Evolutionary conservation across 2,888 invertebrate genomes (phyloP), one percentile per base, ranked within the genome.

Genomic region (Eledona agricola): DNA sequence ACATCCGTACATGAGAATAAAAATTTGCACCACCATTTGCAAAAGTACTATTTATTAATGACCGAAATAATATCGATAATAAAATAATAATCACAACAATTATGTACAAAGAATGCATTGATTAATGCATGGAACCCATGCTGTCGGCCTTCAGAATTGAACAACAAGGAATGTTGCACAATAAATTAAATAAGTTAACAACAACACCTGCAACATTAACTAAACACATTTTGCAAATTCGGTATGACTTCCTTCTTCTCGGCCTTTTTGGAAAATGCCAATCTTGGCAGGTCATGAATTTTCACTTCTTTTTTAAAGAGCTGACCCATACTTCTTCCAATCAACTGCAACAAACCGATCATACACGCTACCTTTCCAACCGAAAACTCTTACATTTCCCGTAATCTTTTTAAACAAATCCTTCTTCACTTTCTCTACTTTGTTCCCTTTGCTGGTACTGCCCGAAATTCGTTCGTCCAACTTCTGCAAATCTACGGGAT

Each of bases 361-460:
- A n/a, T n/a, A n/a, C n/a, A n/a, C n/a, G n/a, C n/a, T n/a, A n/a
- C n/a, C n/a, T n/a, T n/a, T n/a, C n/a, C n/a, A n/a, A n/a, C n/a
- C n/a, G n/a, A n/a, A n/a, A n/a, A n/a, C 12, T n/a, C 78, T 75
- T 74, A 89, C 89, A 77, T 87, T 86, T 54, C 86, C 84, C 4
- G 93, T 92, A 62, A 92, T 85, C 77, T 93, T 93, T 78, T 89
- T 93, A 77, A 95, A 95, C 35, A 91, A 80, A 72, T 96, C 95
- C 63, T 93, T 91, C 73, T 93, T 94, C 64, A 88, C 88, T 73
- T 93, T 93, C 71, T 95, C 94, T 28, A 90, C 86, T 75, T 91
- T 89, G 71, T 87, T 84, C 40, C 89, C 89, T 66, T 87, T 87
- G 60, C 83, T 79, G 7, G 84, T 82, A 40, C 79, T 79, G 1